A percentile compares a stretch with the other conserved stretches of the same genome.
Conservation (phyloP, 2,797 vertebrate species). For the Sebastes hubbsi region DNA sequence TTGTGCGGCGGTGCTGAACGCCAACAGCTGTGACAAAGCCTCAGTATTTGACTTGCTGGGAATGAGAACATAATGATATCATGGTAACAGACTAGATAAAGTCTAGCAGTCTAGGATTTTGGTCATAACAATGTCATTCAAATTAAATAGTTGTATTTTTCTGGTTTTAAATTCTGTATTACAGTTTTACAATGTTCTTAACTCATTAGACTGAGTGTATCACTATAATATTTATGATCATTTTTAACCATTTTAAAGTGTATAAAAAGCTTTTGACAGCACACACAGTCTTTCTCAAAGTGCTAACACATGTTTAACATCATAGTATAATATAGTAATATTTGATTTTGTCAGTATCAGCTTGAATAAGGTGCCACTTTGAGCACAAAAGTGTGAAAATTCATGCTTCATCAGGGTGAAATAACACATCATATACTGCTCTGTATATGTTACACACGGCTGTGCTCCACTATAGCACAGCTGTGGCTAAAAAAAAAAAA, state of each 20-base stretch:
- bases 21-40: no score
- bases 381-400: background rate
- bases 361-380: background rate
- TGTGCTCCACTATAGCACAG: background rate
- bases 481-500: background rate
- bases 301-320: background rate
- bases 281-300: background rate
- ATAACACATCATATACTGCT: no score
- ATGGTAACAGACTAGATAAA: background rate
- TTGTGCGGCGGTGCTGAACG: no score
- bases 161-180: background rate
- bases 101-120: background rate
- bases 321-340: background rate
- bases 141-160: background rate
- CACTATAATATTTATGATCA: background rate
- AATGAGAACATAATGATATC: background rate
- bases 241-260: background rate
- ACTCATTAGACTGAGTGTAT: background rate
- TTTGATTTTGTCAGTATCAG: background rate
- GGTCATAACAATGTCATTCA: background rate
- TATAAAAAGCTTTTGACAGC: background rate
- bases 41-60: no score
- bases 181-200: background rate
- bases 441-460: background rate
- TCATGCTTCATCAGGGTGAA: background rate